phyloP scores from a whole-genome alignment of 2,113 vertebrate genomes.

The Amazona guildingii region DNA sequence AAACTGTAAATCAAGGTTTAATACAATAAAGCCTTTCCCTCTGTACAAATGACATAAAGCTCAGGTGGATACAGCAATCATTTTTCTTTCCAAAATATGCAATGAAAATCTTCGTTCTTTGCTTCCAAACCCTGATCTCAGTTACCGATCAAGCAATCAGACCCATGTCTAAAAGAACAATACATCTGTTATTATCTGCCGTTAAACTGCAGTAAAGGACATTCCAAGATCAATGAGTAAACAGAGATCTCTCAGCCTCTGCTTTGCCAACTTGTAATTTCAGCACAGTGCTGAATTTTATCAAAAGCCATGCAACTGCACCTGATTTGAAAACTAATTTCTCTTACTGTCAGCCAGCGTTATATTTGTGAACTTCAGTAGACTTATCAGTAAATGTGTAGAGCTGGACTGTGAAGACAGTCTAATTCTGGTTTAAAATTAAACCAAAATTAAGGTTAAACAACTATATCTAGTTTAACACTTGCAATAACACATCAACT shows the following conservation, averaged over 20 bases:
- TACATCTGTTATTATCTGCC: background rate
- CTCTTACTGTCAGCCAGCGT: background rate
- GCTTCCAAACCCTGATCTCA: background rate
- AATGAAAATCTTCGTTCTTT: background rate
- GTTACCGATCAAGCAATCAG: background rate
- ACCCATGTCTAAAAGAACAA: background rate
- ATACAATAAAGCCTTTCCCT: background rate
- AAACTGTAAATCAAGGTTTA: background rate
- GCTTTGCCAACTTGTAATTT: background rate
- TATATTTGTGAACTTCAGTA: background rate
- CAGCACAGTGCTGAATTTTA: background rate
- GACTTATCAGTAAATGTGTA: background rate
- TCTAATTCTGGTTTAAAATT: background rate
- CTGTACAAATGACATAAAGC: background rate
- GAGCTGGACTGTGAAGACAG: background rate
- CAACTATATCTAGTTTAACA: background rate
- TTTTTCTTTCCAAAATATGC: slow-evolving; percentile 17
- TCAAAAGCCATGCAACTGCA: background rate
- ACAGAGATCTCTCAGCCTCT: background rate
- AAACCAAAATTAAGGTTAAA: background rate
- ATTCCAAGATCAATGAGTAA: background rate
- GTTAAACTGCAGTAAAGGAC: background rate
- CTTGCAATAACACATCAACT: background rate
- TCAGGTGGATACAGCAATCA: background rate
- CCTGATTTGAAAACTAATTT: background rate